Evolutionary conservation across 2,113 vertebrate genomes (phyloP), one percentile per base, ranked within the genome.

Genomic region (Thalassarche chlororhynchos): DNA sequence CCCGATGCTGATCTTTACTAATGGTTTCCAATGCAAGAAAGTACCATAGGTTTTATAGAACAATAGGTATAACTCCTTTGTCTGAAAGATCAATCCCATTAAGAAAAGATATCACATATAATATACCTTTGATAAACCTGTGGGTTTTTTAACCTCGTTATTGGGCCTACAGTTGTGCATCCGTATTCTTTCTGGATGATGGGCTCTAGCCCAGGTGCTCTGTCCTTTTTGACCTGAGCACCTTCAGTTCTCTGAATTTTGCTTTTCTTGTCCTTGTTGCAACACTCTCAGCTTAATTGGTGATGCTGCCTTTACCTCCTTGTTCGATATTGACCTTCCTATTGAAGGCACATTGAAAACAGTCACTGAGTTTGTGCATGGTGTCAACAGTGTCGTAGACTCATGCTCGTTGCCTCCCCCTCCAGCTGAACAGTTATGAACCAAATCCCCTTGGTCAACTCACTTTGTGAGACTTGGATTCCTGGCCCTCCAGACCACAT

Each of bases 161-260:
- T 57, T 9, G 32, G 34, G 31, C 8, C 25, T 62, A 46, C 36
- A 83, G 18, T 9, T 80, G 25, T 12, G 61, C 6, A 54, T 54
- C 34, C 2, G 0, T 54, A 31, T 44, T 70, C 24, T 64, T 54
- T 38, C 32, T 69, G 32, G n/a, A 72, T 0, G 0, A 12, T 14
- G 29, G 4, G 6, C 25, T 87, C 18, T 57, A 84, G 46, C 11
- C 26, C 12, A 40, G 16, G 29, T 34, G 23, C 38, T 85, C 55
- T 12, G 51, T 19, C 7, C 28, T 83, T 92, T 92, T 44, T 60
- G 21, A 82, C 29, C 31, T 19, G 20, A 86, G 20, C 32, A 31
- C 18, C 54, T 58, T 58, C 28, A 42, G 32, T 61, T 82, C 46
- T 89, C 79, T 57, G n/a, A 60, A 42, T 68, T 79, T 60, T 82